phyloP scores from a whole-genome alignment of 2,113 vertebrate genomes.

The Chlamydotis undulata region DNA sequence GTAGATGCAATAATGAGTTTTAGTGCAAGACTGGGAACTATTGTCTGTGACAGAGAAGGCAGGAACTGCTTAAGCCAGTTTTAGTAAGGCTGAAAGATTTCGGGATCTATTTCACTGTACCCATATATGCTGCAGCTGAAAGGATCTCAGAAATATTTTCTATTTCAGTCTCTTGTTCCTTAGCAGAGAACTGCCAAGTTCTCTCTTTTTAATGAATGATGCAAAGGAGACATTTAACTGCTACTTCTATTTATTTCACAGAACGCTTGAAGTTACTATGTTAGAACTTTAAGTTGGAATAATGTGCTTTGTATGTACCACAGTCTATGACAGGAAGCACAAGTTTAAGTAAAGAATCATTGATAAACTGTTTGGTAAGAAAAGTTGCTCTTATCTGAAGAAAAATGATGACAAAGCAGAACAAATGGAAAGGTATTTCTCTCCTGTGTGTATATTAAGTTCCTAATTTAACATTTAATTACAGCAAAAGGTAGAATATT shows the following conservation, averaged over 20 bases:
- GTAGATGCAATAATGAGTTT: background rate
- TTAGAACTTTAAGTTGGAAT: background rate
- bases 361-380: background rate
- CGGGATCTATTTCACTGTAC: background rate
- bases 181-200: background rate
- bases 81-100: background rate
- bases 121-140: background rate
- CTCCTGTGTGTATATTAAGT: background rate
- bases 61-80: background rate
- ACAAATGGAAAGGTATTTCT: background rate
- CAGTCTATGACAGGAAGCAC: background rate
- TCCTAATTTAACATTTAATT: background rate
- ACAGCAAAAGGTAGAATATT: background rate
- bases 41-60: background rate
- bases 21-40: background rate
- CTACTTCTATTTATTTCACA: background rate
- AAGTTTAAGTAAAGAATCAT: background rate
- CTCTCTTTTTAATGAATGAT: background rate
- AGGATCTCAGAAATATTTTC: background rate
- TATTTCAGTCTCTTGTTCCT: background rate
- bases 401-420: background rate
- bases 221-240: background rate
- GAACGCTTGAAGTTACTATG: background rate
- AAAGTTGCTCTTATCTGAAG: background rate
- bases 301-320: background rate